Conservation (phyloP, 1,140 invertebrate genomes). For the Eupeodes corollae region DNA sequence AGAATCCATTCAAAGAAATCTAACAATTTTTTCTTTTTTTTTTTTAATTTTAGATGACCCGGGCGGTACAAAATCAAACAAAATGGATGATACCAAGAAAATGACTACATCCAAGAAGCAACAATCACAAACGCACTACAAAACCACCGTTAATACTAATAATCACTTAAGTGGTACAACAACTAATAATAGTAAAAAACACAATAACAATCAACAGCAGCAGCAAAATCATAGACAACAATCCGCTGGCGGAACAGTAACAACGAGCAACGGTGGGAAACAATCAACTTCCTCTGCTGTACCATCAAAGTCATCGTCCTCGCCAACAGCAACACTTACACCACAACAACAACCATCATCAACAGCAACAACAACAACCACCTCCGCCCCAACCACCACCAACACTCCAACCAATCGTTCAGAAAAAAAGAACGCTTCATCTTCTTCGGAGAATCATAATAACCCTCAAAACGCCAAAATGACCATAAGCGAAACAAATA, state of each 20-base stretch:
- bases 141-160: conserved; percentile 15
- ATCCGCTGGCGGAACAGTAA: not conserved
- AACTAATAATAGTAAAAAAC: conserved; percentile 1
- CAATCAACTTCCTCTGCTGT: not conserved
- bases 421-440: conserved; percentile 9
- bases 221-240: conserved; percentile 8
- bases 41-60: conserved; percentile 22
- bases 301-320: not conserved
- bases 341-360: conserved; percentile 5
- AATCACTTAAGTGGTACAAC: not conserved
- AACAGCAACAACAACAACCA: conserved; percentile 9
- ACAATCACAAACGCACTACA: conserved; percentile 11
- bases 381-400: conserved; percentile 4
- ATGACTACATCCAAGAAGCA: not conserved
- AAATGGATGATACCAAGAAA: not conserved
- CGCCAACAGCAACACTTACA: not conserved
- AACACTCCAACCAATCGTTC: conserved; percentile 2
- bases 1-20: not conserved
- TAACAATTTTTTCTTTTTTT: not conserved
- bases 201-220: conserved; percentile 1
- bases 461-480: conserved; percentile 5
- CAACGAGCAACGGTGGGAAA: conserved; percentile 1
- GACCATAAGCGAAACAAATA: conserved; percentile 18
- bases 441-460: conserved; percentile 8
- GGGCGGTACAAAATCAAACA: conserved; percentile 18